Evolutionary conservation across 1,140 invertebrate genomes (phyloP), one percentile per base, ranked within the genome.

Genomic region (Drosophila repleta): DNA sequence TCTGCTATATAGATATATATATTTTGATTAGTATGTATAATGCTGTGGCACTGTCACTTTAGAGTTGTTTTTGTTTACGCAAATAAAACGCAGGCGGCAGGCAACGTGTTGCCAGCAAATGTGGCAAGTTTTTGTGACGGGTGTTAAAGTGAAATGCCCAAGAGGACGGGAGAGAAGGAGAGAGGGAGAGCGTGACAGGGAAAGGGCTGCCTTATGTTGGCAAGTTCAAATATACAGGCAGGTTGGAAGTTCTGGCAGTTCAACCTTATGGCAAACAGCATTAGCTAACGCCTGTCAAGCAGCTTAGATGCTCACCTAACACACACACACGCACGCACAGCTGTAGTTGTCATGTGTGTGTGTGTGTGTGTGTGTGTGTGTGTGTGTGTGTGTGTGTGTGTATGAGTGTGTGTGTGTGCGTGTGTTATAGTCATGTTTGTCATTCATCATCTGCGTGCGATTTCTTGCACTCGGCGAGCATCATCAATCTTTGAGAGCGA

Each of bases 401-500:
- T n/a, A n/a, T n/a, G n/a, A n/a, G n/a, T n/a, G n/a, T n/a, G n/a
- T n/a, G n/a, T n/a, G n/a, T n/a, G n/a, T 61, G 48, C 55, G 49
- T 77, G 64, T 74, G 67, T 79, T 61, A 45, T 57, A 65, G 65
- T 65, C 74, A 68, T 24, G 64, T 63, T 63, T 61, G 62, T 71
- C 83, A 87, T 87, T 67, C 83, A 87, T 87, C 83, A 87, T 87
- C 75, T 69, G 68, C 62, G 43, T 61, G 79, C 78, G 75, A 79
- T 83, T 87, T 79, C 81, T 75, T 60, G 70, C 64, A 78, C 71
- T 78, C 65, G 52, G 56, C 61, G 60, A 60, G 48, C 79, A 78
- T 87, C 83, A 87, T 87, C 82, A 87, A 82, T 87, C 82, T 87
- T 63, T 67, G 32, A 43, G 29, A 37, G 15, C 32, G 13, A 53